These are phyloP conservation scores for Megaceryle alcyon DNA, from an alignment of 2,797 vertebrate species.

Conservation along the genomic window DNA sequence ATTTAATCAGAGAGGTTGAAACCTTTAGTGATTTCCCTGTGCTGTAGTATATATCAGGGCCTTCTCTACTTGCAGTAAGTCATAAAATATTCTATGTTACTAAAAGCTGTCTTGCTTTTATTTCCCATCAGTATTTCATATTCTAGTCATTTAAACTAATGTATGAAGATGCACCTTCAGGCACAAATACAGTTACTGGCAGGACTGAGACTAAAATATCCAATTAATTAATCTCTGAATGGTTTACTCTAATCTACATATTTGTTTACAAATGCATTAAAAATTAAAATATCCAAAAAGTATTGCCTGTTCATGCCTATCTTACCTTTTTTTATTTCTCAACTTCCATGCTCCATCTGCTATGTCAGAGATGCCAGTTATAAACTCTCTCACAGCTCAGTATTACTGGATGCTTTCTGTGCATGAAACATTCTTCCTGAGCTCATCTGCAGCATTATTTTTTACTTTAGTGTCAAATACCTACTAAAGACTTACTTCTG, in stretches of 20 bases:
- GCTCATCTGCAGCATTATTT: background rate
- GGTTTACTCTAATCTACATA: background rate
- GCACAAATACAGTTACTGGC: background rate
- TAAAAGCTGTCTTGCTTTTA: conserved; percentile 31
- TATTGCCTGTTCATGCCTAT: background rate
- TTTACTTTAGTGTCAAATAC: background rate
- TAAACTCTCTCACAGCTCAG: background rate
- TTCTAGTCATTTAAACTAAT: background rate
- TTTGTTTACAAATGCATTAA: conserved; percentile 4
- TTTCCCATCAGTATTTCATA: conserved; percentile 25
- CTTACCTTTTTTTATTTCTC: background rate
- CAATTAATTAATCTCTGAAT: background rate
- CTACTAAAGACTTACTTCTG: background rate
- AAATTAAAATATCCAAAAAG: background rate
- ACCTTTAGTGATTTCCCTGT: background rate
- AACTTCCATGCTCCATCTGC: background rate
- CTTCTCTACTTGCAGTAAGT: background rate
- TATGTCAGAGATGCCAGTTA: background rate
- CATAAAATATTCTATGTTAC: background rate
- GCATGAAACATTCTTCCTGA: background rate
- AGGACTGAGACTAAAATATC: background rate
- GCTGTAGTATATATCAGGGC: background rate
- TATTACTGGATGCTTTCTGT: background rate
- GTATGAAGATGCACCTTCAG: background rate
- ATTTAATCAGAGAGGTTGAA: background rate